Evolutionary conservation across 2,888 invertebrate genomes (phyloP).

Genomic region (Keiferia lycopersicella): DNA sequence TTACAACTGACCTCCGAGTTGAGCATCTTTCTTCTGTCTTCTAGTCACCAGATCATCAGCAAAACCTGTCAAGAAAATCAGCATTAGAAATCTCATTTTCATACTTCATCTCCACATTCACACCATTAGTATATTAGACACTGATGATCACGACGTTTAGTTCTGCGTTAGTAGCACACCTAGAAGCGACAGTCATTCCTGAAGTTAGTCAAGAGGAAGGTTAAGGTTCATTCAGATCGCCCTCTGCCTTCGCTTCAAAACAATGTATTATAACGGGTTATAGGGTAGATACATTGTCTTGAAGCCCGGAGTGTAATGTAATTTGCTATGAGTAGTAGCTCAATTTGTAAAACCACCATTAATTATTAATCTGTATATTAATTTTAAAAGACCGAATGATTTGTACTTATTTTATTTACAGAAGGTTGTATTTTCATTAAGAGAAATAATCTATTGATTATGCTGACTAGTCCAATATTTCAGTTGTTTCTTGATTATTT

Average conservation of each 20-base stretch:
- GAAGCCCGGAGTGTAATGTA: neutral
- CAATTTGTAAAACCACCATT: neutral
- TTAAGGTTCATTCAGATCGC: constrained; percentile 48
- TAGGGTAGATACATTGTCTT: constrained; percentile 3
- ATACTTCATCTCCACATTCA: constrained; percentile 8
- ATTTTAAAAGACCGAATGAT: neutral
- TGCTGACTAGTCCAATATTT: no score
- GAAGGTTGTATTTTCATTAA: no score
- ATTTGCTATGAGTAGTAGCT: neutral
- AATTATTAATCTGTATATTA: no score
- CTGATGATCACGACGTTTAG: constrained; percentile 54
- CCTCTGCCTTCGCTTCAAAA: constrained; percentile 42
- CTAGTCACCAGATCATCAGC: constrained; percentile 78
- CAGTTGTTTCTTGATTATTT: no score
- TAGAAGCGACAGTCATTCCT: constrained; percentile 71
- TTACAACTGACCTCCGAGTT: constrained; percentile 70
- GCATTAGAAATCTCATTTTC: constrained; percentile 25
- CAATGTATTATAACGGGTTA: constrained; percentile 11
- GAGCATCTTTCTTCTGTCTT: constrained; percentile 78
- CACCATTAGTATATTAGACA: constrained; percentile 59
- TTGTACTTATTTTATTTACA: neutral
- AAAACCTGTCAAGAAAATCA: constrained; percentile 64
- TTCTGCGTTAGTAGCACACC: constrained; percentile 72
- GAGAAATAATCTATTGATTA: no score
- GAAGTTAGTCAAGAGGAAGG: constrained; percentile 49